A percentile compares a stretch with the other conserved stretches of the same genome.
Conservation (phyloP, 2,113 vertebrate species). For the Lonchura striata region DNA sequence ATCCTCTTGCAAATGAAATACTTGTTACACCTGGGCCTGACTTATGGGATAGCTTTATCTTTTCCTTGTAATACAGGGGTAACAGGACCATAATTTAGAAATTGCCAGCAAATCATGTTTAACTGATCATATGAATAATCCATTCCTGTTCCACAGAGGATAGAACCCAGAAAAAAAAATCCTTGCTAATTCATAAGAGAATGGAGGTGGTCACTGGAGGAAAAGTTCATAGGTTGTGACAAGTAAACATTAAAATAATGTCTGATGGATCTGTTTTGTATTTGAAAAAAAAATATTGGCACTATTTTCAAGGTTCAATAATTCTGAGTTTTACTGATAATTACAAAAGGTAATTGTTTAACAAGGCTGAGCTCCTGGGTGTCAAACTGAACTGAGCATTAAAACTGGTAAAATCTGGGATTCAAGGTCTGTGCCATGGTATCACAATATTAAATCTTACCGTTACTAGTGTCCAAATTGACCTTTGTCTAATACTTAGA, state of each 20-base stretch:
- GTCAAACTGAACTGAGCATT: background rate
- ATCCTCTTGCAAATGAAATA: background rate
- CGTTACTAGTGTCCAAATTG: background rate
- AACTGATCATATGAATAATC: background rate
- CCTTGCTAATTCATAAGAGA: background rate
- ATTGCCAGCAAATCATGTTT: background rate
- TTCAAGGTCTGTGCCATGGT: background rate
- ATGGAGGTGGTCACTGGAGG: no score
- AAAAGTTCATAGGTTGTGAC: background rate
- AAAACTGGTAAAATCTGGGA: background rate
- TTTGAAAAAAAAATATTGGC: rapidly evolving
- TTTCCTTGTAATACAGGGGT: background rate
- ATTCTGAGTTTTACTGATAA: background rate
- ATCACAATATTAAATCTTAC: background rate
- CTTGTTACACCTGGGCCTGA: background rate
- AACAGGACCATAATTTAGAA: background rate
- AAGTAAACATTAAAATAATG: background rate
- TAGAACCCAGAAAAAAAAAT: background rate
- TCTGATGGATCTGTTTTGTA: background rate
- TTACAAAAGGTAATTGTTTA: background rate
- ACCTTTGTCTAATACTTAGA: background rate
- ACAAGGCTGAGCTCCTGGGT: background rate
- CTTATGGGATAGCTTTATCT: background rate
- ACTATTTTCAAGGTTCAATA: background rate
- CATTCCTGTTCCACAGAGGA: background rate